These are phyloP conservation scores for Ectropis grisescens DNA, from an alignment of 1,140 invertebrate genomes.

Conservation along the genomic window DNA sequence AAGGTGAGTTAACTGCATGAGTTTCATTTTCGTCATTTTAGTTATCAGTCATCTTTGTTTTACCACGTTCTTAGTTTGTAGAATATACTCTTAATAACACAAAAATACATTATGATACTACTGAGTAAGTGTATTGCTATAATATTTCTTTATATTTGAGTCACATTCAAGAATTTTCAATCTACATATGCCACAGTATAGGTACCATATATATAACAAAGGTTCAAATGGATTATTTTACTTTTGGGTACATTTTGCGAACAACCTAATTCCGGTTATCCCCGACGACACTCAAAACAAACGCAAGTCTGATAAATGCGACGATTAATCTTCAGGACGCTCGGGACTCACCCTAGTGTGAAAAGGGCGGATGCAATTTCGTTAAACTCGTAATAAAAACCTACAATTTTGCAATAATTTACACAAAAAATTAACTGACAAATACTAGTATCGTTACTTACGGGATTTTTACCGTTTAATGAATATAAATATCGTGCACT, in stretches of 20 bases:
- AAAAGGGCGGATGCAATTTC: conserved; percentile 20
- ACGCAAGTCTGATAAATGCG: conserved; percentile 49
- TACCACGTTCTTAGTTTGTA: background rate
- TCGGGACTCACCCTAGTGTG: conserved; percentile 19
- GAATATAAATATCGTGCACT: no score
- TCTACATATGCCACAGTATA: background rate
- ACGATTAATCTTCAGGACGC: conserved; percentile 36
- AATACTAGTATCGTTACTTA: no score
- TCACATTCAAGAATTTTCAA: background rate
- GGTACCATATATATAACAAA: conserved; percentile 2
- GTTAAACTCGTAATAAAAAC: conserved; percentile 34
- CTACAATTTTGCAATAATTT: no score
- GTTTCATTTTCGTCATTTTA: no score
- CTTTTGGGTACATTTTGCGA: conserved; percentile 32
- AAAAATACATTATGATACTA: background rate
- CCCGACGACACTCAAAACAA: conserved; percentile 46
- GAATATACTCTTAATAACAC: background rate
- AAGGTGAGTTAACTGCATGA: no score
- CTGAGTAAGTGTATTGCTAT: background rate
- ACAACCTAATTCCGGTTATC: conserved; percentile 41
- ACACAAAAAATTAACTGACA: no score
- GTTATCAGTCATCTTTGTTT: no score
- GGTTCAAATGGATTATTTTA: conserved; percentile 38
- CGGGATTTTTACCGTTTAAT: no score
- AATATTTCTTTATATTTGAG: background rate